Percentiles rank a stretch among this genome's conserved stretches.
Evolutionary conservation across 2,113 vertebrate species (phyloP).

Genomic region (Salvelinus alpinus): DNA sequence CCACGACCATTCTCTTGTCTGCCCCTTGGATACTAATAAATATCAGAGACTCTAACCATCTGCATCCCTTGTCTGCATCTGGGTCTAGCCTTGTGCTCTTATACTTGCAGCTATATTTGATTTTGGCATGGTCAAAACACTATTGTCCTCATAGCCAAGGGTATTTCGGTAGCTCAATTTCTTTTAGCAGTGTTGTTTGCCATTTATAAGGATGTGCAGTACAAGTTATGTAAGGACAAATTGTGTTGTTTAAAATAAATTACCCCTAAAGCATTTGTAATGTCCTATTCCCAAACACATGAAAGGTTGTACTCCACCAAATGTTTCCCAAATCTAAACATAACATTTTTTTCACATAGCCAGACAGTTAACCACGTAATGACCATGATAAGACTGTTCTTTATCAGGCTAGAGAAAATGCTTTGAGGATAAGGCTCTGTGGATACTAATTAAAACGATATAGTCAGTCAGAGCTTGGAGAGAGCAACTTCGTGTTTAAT

Average conservation of each 20-base stretch:
- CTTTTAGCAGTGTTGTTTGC: conserved; percentile 12
- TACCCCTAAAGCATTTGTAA: conserved; percentile 57
- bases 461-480: conserved; percentile 71
- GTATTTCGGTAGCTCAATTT: conserved; percentile 27
- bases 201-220: conserved; percentile 29
- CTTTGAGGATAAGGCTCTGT: conserved; percentile 79
- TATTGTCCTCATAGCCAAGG: conserved; percentile 31
- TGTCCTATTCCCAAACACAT: conserved; percentile 61
- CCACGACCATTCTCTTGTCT: too few species aligned
- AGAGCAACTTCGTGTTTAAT: conserved; percentile 80
- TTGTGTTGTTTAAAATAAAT: conserved; percentile 58
- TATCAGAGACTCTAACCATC: too few species aligned
- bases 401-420: conserved; percentile 72
- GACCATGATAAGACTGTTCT: conserved; percentile 65
- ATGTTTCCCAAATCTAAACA: conserved; percentile 63
- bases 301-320: conserved; percentile 59
- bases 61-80: too few species aligned
- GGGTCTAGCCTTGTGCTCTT: too few species aligned
- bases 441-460: conserved; percentile 79
- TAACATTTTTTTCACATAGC: conserved; percentile 47
- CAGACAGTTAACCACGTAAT: conserved; percentile 79
- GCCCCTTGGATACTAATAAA: too few species aligned
- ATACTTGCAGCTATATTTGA: too few species aligned
- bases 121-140: conserved; percentile 54
- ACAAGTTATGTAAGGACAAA: conserved; percentile 51